Conservation (phyloP, 2,113 vertebrate species). For the Peromyscus leucopus region DNA sequence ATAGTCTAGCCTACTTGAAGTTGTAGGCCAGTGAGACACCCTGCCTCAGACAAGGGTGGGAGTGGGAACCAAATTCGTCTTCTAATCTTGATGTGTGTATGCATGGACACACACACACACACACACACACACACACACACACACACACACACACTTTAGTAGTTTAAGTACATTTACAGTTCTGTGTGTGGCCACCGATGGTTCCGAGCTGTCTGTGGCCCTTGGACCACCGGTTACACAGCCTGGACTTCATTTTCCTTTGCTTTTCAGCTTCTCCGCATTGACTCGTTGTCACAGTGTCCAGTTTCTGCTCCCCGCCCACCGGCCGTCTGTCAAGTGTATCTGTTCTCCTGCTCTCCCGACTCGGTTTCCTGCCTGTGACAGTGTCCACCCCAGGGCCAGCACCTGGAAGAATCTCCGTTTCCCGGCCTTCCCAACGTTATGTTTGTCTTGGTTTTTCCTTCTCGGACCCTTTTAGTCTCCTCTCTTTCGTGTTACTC, state of each 20-base stretch:
- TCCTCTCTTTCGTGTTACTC: neutral
- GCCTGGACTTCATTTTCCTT: neutral
- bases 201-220: neutral
- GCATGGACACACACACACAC: neutral
- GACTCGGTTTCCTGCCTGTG: conserved; percentile 20
- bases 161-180: neutral
- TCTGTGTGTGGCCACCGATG: neutral
- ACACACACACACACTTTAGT: neutral
- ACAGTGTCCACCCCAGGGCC: neutral
- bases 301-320: neutral
- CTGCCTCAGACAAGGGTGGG: neutral
- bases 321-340: neutral
- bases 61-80: neutral
- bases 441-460: conserved; percentile 31
- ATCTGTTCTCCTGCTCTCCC: conserved; percentile 15
- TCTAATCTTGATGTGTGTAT: neutral
- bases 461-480: conserved; percentile 6
- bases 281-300: neutral
- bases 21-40: neutral
- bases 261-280: conserved; percentile 15
- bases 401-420: neutral
- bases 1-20: neutral
- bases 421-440: neutral
- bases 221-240: neutral
- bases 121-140: neutral